These are phyloP conservation scores for Menidia menidia DNA, from an alignment of 2,797 vertebrate genomes.

Conservation along the genomic window DNA sequence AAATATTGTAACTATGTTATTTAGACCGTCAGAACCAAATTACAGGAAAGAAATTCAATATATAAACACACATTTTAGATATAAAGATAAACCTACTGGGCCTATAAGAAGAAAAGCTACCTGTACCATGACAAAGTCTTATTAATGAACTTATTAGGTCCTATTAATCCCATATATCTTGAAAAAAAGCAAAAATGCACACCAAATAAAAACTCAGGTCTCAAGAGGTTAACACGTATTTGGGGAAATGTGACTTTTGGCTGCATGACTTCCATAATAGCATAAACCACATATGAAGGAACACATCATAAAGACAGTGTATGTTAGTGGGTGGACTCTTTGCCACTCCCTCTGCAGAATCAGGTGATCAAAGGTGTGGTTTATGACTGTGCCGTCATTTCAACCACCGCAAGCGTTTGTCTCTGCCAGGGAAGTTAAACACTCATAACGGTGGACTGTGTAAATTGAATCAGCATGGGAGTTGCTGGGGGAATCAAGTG, in stretches of 20 bases:
- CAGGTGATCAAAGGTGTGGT: slow-evolving; percentile 61
- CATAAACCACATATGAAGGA: background rate
- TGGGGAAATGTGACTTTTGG: slow-evolving; percentile 1
- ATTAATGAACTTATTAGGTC: too few relatives aligned
- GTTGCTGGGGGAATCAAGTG: slow-evolving; percentile 70
- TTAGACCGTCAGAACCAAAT: too few relatives aligned
- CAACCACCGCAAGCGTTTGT: background rate
- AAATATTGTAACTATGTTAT: too few relatives aligned
- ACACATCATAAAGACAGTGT: background rate
- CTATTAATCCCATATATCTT: too few relatives aligned
- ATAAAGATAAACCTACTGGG: too few relatives aligned
- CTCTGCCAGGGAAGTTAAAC: slow-evolving; percentile 8
- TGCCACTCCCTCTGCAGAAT: slow-evolving; percentile 49
- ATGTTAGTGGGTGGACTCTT: slow-evolving; percentile 2
- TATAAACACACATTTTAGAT: too few relatives aligned
- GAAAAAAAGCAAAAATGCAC: too few relatives aligned
- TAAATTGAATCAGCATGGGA: slow-evolving; percentile 67
- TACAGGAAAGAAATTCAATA: too few relatives aligned
- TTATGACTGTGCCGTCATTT: background rate
- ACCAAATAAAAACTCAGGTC: too few relatives aligned
- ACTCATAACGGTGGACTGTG: background rate
- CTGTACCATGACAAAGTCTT: too few relatives aligned
- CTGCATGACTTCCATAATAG: background rate
- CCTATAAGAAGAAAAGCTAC: too few relatives aligned
- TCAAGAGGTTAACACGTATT: slow-evolving; percentile 10